phyloP scores from a whole-genome alignment of 2,113 vertebrate species.

The Brachionichthys hirsutus region DNA sequence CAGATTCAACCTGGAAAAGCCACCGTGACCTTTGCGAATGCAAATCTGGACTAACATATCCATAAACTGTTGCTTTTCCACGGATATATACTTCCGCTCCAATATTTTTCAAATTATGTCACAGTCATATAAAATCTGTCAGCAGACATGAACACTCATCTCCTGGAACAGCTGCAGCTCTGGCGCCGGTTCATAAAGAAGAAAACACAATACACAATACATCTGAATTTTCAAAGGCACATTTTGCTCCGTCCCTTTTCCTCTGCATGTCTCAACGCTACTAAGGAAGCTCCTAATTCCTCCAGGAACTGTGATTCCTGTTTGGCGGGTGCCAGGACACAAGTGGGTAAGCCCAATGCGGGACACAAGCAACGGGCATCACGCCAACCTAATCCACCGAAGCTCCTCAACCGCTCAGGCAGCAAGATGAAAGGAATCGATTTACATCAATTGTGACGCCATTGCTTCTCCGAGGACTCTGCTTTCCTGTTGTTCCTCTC shows the following conservation, averaged over 20 bases:
- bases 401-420: constrained; percentile 21
- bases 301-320: constrained; percentile 16
- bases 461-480: constrained; percentile 25
- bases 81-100: too few species aligned
- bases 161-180: background rate
- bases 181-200: background rate
- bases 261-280: background rate
- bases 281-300: constrained; percentile 29
- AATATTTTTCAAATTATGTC: too few species aligned
- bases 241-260: constrained; percentile 9
- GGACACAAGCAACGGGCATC: constrained; percentile 5
- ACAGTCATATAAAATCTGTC: too few species aligned
- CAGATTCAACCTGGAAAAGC: too few species aligned
- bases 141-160: background rate
- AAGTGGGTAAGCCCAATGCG: constrained; percentile 17
- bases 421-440: constrained; percentile 42
- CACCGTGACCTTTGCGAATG: too few species aligned
- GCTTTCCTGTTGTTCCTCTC: constrained; percentile 14
- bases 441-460: constrained; percentile 43
- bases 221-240: background rate
- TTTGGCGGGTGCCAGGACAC: constrained; percentile 7
- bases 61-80: too few species aligned
- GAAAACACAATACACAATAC: background rate
- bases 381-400: constrained; percentile 30
- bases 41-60: too few species aligned